A percentile compares a stretch with the other conserved stretches of the same genome.
These are phyloP conservation scores for Pseudomugil gertrudae DNA, from an alignment of 2,797 vertebrate genomes.

Conservation along the genomic window DNA sequence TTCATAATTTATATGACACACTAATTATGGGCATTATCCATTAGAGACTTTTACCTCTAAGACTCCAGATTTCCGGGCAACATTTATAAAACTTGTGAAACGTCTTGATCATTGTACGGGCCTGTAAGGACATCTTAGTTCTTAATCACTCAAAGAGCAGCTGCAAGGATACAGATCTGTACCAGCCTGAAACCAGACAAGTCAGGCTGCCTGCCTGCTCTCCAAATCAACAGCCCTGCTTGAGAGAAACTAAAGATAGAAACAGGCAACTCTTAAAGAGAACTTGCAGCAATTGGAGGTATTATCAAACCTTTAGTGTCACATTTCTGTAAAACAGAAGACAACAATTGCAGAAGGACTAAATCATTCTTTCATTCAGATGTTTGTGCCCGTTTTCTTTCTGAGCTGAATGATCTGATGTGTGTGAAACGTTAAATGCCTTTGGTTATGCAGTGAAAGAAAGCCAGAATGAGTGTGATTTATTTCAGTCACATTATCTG, in stretches of 20 bases:
- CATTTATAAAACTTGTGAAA: slow-evolving; percentile 34
- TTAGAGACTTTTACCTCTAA: slow-evolving; percentile 7
- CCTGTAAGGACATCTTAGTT: slow-evolving; percentile 57
- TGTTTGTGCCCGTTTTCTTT: slow-evolving; percentile 40
- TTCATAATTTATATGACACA: not conserved
- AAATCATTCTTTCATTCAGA: slow-evolving; percentile 45
- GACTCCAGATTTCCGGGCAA: slow-evolving; percentile 25
- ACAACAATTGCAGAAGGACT: slow-evolving; percentile 53
- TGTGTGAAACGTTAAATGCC: slow-evolving; percentile 61
- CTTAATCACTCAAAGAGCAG: slow-evolving; percentile 70
- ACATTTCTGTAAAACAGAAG: slow-evolving; percentile 53
- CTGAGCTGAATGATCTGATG: slow-evolving; percentile 52
- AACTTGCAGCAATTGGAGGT: slow-evolving; percentile 45
- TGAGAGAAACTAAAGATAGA: slow-evolving; percentile 81
- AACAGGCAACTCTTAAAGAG: slow-evolving; percentile 69
- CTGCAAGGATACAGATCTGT: slow-evolving; percentile 66
- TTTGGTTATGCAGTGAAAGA: slow-evolving; percentile 62
- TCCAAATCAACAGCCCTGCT: slow-evolving; percentile 78
- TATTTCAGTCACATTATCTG: slow-evolving; percentile 55
- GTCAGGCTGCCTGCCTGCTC: slow-evolving; percentile 58
- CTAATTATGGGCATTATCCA: not conserved
- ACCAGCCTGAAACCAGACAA: slow-evolving; percentile 63
- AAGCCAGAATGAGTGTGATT: slow-evolving; percentile 49
- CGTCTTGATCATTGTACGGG: slow-evolving; percentile 33
- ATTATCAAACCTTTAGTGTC: slow-evolving; percentile 62